Evolutionary conservation across 2,113 vertebrate genomes (phyloP).

Genomic region (Ibidorhyncha struthersii): DNA sequence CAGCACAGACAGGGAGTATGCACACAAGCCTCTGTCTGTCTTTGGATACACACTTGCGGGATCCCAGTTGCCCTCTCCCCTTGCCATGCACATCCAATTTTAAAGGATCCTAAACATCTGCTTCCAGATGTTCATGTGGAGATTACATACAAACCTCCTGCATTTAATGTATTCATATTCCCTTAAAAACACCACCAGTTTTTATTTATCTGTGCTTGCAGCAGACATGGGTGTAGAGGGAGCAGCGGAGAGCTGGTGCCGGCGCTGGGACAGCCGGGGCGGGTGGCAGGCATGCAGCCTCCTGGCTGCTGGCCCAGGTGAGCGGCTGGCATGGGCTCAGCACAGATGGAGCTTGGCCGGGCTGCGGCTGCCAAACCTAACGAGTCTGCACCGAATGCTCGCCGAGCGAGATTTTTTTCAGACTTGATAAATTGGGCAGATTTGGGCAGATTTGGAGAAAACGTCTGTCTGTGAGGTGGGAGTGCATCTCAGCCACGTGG

Average conservation of each 20-base stretch:
- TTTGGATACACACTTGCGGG: neutral
- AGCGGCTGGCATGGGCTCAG: rapidly evolving
- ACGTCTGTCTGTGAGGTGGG: neutral
- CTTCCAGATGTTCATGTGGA: neutral
- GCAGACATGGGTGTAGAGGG: neutral
- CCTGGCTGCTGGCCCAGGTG: rapidly evolving
- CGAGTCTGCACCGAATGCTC: rapidly evolving
- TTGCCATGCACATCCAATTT: neutral
- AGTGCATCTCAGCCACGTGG: neutral
- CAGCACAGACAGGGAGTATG: neutral
- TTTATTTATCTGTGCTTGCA: neutral
- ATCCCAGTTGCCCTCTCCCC: neutral
- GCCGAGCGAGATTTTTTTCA: rapidly evolving
- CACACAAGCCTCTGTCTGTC: neutral
- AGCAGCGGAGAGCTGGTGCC: rapidly evolving
- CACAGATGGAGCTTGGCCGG: neutral
- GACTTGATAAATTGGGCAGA: neutral
- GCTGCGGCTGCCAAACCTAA: neutral
- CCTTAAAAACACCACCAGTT: neutral
- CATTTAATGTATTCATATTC: neutral
- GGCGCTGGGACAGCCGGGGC: neutral
- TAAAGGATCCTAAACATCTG: neutral
- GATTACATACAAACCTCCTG: neutral
- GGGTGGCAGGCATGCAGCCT: neutral
- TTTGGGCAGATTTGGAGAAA: neutral